Percentiles rank a stretch among this genome's conserved stretches.
phyloP scores from a whole-genome alignment of 2,797 vertebrate species.

The Rhinophrynus dorsalis region DNA sequence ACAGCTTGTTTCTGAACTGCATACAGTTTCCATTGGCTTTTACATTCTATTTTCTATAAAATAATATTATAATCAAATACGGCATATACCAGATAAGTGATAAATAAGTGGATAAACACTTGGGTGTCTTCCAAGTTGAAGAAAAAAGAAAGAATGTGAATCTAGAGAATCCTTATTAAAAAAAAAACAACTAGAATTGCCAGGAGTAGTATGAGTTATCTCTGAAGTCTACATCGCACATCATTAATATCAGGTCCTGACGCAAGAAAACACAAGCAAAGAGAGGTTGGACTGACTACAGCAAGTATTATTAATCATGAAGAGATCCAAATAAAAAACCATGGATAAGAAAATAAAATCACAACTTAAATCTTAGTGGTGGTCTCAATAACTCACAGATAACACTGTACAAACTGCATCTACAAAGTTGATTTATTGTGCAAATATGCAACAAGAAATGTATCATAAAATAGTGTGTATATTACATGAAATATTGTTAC shows the following conservation, averaged over 20 bases:
- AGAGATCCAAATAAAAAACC: not conserved
- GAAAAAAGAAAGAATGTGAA: no score
- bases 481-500: no score
- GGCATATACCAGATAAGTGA: no score
- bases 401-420: not conserved
- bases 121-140: no score
- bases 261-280: not conserved
- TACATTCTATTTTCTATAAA: no score
- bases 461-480: no score
- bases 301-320: slow-evolving; percentile 14
- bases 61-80: no score
- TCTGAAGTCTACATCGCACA: slow-evolving; percentile 24
- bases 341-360: not conserved
- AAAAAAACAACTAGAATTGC: slow-evolving; percentile 3
- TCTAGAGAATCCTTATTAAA: slow-evolving; percentile 18
- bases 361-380: slow-evolving; percentile 12
- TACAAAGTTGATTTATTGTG: no score
- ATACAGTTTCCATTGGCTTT: no score
- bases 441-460: no score
- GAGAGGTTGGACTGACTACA: slow-evolving; percentile 23
- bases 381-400: slow-evolving; percentile 9
- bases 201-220: slow-evolving; percentile 19
- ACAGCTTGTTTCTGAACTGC: no score
- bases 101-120: no score
- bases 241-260: slow-evolving; percentile 29